phyloP scores from a whole-genome alignment of 2,888 invertebrate species.

The Microctonus aethiopoides region DNA sequence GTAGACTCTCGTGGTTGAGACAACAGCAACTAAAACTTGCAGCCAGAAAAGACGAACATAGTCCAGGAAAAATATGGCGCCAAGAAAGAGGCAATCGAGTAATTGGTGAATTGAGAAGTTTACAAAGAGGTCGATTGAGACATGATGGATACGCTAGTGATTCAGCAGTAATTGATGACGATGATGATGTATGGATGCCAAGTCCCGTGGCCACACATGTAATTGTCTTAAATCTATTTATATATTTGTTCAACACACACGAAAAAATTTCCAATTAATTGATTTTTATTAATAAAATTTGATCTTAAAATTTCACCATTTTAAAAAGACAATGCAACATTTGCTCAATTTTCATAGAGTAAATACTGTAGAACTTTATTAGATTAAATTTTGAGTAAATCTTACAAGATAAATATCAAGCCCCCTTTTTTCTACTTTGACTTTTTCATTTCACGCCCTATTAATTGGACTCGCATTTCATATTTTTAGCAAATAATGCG shows the following conservation, averaged over 20 bases:
- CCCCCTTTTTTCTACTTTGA: no score
- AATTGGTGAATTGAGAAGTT: constrained; percentile 71
- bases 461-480: neutral
- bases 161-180: constrained; percentile 82
- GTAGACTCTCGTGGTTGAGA: constrained; percentile 77
- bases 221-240: constrained; percentile 4
- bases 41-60: constrained; percentile 76
- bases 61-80: constrained; percentile 71
- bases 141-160: constrained; percentile 84
- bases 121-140: constrained; percentile 68
- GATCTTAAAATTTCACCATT: no score
- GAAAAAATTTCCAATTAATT: no score
- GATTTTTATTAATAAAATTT: no score
- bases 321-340: no score
- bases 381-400: no score
- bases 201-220: constrained; percentile 58
- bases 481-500: constrained; percentile 47
- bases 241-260: no score
- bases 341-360: no score
- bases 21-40: constrained; percentile 84
- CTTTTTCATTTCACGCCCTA: neutral
- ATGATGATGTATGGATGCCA: constrained; percentile 70
- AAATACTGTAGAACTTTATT: no score
- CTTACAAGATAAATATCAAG: no score
- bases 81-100: constrained; percentile 79